These are phyloP conservation scores for Drosophila setifemur DNA, from an alignment of 1,140 invertebrate species.

Conservation along the genomic window DNA sequence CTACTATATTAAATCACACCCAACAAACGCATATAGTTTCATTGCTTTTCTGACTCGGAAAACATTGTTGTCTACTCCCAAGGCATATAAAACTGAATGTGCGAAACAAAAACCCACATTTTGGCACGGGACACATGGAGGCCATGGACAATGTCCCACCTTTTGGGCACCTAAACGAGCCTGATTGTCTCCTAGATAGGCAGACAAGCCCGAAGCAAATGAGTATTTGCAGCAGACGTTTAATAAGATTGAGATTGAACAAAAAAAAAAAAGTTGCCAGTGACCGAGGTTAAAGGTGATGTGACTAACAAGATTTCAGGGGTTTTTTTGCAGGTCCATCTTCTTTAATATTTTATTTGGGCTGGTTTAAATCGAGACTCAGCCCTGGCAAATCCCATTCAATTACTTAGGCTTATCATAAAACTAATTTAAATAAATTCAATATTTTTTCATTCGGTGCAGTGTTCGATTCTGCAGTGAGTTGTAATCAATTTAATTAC, in stretches of 20 bases:
- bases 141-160: constrained; percentile 30
- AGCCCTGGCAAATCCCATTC: not conserved
- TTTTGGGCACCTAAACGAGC: constrained; percentile 3
- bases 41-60: too few species aligned
- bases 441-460: too few species aligned
- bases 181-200: constrained; percentile 13
- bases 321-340: not conserved
- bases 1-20: too few species aligned
- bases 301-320: constrained; percentile 1
- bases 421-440: not conserved
- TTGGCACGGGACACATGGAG: constrained; percentile 11
- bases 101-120: constrained; percentile 10
- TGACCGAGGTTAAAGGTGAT: constrained; percentile 1
- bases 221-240: constrained; percentile 3
- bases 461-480: not conserved
- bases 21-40: too few species aligned
- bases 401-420: not conserved
- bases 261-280: not conserved
- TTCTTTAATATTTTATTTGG: not conserved
- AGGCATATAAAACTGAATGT: not conserved
- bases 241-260: not conserved
- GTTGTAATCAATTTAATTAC: constrained; percentile 18
- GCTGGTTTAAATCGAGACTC: too few species aligned
- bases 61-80: too few species aligned
- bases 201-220: constrained; percentile 2